phyloP scores from a whole-genome alignment of 2,888 invertebrate species.

The Cryptophagus acutangulus region DNA sequence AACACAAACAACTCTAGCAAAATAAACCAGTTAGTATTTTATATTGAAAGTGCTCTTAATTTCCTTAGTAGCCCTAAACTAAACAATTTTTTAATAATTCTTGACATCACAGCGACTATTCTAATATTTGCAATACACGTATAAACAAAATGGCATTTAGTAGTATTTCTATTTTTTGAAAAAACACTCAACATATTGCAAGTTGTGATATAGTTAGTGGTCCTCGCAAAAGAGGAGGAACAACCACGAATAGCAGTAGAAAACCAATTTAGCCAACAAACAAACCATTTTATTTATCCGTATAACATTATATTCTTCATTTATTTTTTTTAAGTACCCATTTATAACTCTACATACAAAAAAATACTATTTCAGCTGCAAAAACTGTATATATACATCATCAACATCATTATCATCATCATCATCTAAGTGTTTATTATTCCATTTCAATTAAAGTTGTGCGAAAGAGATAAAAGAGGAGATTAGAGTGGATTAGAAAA shows the following conservation, averaged over 20 bases:
- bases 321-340: conserved; percentile 36
- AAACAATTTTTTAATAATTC: conserved; percentile 33
- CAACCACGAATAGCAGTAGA: no score
- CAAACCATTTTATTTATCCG: conserved; percentile 31
- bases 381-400: conserved; percentile 35
- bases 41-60: conserved; percentile 5
- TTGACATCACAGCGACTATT: conserved; percentile 45
- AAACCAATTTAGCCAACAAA: conserved; percentile 30
- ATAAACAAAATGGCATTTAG: conserved; percentile 32
- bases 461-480: conserved; percentile 33
- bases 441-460: conserved; percentile 31
- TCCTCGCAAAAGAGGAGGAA: no score
- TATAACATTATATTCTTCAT: conserved; percentile 21
- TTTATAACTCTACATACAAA: conserved; percentile 29
- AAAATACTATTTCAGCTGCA: conserved; percentile 38
- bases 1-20: conserved; percentile 8
- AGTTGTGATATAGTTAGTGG: conserved; percentile 36
- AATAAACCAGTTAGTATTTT: background rate
- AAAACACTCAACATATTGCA: conserved; percentile 31
- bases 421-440: conserved; percentile 15
- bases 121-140: conserved; percentile 40
- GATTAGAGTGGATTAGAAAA: background rate
- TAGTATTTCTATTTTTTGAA: conserved; percentile 14
- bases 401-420: conserved; percentile 12
- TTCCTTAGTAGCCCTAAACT: conserved; percentile 31